Conservation (phyloP, 2,888 invertebrate species). For the Limnephilus marmoratus region DNA sequence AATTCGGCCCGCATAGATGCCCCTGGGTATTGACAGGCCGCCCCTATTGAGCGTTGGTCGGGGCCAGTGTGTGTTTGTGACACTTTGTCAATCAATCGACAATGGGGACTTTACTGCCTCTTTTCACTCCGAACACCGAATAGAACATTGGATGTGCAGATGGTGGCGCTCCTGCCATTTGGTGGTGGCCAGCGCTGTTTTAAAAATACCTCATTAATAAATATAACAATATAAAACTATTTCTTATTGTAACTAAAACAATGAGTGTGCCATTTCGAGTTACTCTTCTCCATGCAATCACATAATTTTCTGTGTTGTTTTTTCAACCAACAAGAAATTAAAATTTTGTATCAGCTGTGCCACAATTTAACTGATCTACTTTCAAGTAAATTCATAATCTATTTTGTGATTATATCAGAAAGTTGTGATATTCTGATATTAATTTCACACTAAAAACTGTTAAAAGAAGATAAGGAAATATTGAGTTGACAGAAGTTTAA, state of each 20-base stretch:
- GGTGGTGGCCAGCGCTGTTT: not conserved
- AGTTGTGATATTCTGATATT: not conserved
- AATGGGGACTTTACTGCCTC: slow-evolving; percentile 7
- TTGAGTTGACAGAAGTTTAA: not conserved
- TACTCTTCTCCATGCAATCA: not conserved
- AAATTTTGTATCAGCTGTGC: too few species aligned
- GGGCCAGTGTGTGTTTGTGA: slow-evolving; percentile 57
- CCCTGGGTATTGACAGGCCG: slow-evolving; percentile 59
- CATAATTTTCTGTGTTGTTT: too few species aligned
- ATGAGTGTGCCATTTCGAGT: not conserved
- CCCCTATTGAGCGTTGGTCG: slow-evolving; percentile 52
- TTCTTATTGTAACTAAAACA: not conserved
- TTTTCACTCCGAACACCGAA: not conserved
- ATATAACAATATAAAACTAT: not conserved
- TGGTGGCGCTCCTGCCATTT: not conserved
- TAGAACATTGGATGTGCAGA: not conserved
- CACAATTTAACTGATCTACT: too few species aligned
- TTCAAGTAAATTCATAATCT: not conserved
- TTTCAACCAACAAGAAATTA: too few species aligned
- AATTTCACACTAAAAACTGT: not conserved
- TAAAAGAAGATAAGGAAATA: not conserved
- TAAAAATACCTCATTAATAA: not conserved
- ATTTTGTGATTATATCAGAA: not conserved
- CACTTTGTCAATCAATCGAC: slow-evolving; percentile 60
- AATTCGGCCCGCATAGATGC: slow-evolving; percentile 56